phyloP scores from a whole-genome alignment of 2,888 invertebrate species.

The Amiota minor region DNA sequence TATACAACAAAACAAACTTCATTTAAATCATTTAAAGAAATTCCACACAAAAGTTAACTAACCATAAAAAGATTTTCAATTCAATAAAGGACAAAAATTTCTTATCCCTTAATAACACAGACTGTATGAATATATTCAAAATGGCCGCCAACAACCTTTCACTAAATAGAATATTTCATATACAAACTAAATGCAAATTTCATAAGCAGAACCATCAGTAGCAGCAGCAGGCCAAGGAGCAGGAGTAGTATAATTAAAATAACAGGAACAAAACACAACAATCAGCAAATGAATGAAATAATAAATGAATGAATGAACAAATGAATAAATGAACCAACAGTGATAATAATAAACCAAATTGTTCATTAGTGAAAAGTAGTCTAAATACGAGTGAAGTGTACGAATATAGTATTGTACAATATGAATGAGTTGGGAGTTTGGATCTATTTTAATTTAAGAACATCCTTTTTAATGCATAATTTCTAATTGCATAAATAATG shows the following conservation, averaged over 20 bases:
- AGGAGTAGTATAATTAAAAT: slow-evolving; percentile 27
- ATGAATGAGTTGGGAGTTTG: slow-evolving; percentile 3
- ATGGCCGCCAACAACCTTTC: not conserved
- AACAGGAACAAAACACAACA: slow-evolving; percentile 9
- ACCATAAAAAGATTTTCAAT: not conserved
- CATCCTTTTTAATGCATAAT: slow-evolving; percentile 4
- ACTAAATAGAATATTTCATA: slow-evolving; percentile 6
- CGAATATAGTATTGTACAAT: not conserved
- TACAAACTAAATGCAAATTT: slow-evolving; percentile 17
- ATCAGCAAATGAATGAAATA: slow-evolving; percentile 13
- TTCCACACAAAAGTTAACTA: slow-evolving; percentile 3
- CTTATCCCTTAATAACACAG: not conserved
- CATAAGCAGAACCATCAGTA: not conserved
- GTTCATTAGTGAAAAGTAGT: slow-evolving; percentile 10
- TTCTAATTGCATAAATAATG: slow-evolving; percentile 29
- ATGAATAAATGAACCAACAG: slow-evolving; percentile 10
- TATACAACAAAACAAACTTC: not conserved
- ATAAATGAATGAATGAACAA: not conserved
- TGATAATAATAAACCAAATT: slow-evolving; percentile 20
- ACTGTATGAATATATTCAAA: not conserved
- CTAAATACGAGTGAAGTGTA: not conserved
- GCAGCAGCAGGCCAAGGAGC: no score
- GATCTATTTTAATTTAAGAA: not conserved
- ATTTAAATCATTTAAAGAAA: not conserved
- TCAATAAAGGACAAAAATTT: not conserved